Conservation (phyloP, 2,797 vertebrate genomes). For the Onychomys torridus region DNA sequence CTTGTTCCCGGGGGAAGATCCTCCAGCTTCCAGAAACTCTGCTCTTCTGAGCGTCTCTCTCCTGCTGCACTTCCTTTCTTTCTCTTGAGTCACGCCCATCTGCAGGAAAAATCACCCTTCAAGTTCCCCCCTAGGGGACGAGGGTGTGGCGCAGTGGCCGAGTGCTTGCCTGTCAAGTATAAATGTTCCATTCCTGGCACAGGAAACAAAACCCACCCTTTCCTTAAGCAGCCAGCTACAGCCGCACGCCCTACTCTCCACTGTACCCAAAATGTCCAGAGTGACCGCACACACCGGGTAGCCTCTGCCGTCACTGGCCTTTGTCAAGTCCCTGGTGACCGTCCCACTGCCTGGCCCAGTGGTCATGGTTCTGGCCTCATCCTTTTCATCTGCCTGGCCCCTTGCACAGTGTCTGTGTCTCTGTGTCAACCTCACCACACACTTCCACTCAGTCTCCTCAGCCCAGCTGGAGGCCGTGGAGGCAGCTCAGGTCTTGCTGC, state of each 20-base stretch:
- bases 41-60: background rate
- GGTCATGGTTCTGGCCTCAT: background rate
- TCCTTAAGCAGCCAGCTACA: background rate
- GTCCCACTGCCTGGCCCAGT: background rate
- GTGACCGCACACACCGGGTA: background rate
- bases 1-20: background rate
- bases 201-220: background rate
- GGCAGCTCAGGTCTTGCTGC: background rate
- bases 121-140: background rate
- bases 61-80: background rate
- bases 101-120: slow-evolving; percentile 23
- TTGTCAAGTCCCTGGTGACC: background rate
- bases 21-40: background rate
- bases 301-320: background rate
- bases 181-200: background rate
- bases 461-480: background rate
- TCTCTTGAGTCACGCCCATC: slow-evolving; percentile 21
- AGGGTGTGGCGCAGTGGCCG: background rate
- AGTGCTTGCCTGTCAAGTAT: background rate
- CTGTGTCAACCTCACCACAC: background rate
- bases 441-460: background rate
- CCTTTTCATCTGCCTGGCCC: background rate
- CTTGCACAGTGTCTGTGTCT: background rate
- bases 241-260: background rate
- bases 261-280: background rate